Base-by-base conservation (phyloP, 2,797 vertebrate genomes). In the Columba guinea region DNA sequence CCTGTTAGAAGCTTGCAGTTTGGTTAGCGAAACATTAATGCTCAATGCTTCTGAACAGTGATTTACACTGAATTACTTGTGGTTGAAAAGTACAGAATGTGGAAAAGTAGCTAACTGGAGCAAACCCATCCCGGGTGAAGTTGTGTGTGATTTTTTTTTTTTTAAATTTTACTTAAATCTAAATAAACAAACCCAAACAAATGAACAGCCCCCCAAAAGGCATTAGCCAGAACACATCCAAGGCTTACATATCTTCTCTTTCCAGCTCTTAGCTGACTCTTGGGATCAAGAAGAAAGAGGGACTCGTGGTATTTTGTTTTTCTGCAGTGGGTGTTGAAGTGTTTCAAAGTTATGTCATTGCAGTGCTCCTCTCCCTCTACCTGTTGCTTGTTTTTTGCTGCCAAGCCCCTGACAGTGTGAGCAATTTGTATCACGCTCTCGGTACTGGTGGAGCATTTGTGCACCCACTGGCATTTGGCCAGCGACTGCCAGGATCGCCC, bases 11-110 rank as follows among this genome's bases (percentile, higher is more conserved):
- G 3, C 7, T 2, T 52, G 41, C 51, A 78, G 55, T 70, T 94
- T 60, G 49, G 48, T 90, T 81, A 62, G 51, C 93, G 69, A 84
- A 94, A 85, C 83, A 59, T 91, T 88, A 90, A 73, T 87, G 80
- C 58, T 81, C 11, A 75, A 58, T 91, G 65, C 65, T 78, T 12
- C 58, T 86, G 73, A 93, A 63, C 63, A 24, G 39, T 86, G 37
- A 22, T 28, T 90, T 81, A 81, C 55, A 88, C 51, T 30, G 11
- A 75, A 15, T 78, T 86, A 53, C 23, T 55, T 62, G 12, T 35
- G 34, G 10, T 35, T 81, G 65, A 56, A 92, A 96, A 80, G n/a
- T 51, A 41, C 26, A 41, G 83, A 84, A 39, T 41, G 17, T 30
- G 44, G 35, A 79, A 79, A 79, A 90, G 35, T 15, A 78, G 37